Base-by-base conservation (phyloP, 2,888 invertebrate species). In the Caenorhabditis angaria region DNA sequence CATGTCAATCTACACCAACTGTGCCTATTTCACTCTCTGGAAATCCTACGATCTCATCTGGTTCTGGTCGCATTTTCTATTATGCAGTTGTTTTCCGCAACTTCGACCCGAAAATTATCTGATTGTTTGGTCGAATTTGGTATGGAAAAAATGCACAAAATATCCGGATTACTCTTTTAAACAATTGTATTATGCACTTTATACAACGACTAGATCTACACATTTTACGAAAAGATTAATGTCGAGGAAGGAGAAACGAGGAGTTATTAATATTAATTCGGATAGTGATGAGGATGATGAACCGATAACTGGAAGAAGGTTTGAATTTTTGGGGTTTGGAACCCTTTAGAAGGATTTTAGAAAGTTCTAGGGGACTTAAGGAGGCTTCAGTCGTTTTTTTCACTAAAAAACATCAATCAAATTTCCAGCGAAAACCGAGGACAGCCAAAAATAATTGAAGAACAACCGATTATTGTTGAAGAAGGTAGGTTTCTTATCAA, bases 11-110 rank as follows among this genome's bases (percentile, higher is more conserved):
- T 84, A 83, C 70, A 77, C 83, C 18, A 85, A 84, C 57, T 86
- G 86, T 65, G 79, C 82, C 54, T 86, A 82, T 67, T 86, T 87
- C 56, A 76, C 80, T 20, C 59, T 85, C 24, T 86, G 86, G 86
- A 86, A 86, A 67, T 74, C 74, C 35, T 86, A 85, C 72, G 86
- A 86, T 79, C 68, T 86, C 22, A 67, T 86, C 14, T 86, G 86
- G 86, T 86, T 86, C 63, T 86, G 86, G 86, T 79, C 78, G 81
- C 86, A 86, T 70, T 61, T 87, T 27, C 63, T 78, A 8, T 70
- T 86, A 0, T 87, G 86, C 53, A 73, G 71, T 58, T 86, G 86
- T 58, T 83, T 87, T 50, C 80, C 81, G 14, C 80, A 81, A 35
- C 73, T 86, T 10, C 67, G 74, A 62, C 61, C 50, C 5, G 80